A percentile compares a stretch with the other conserved stretches of the same genome.
These are phyloP conservation scores for Pilophorus perplexus DNA, from an alignment of 2,888 invertebrate genomes.

Conservation along the genomic window DNA sequence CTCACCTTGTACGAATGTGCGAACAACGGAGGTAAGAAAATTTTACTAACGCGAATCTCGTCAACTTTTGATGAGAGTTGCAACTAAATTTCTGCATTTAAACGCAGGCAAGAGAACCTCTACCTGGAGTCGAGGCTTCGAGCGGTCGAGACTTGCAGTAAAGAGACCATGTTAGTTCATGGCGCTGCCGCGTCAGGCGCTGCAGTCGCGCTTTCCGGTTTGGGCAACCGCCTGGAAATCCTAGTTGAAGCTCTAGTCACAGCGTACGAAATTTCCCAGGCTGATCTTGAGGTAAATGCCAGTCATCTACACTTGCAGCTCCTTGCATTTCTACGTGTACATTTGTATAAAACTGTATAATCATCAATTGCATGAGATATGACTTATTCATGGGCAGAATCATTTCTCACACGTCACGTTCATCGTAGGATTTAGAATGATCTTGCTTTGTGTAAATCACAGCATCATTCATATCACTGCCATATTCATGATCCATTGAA, in stretches of 20 bases:
- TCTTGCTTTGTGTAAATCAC: too few species aligned
- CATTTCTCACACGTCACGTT: too few species aligned
- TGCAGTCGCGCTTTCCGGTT: conserved; percentile 65
- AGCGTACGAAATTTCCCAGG: conserved; percentile 71
- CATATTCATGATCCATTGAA: too few species aligned
- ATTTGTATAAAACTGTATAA: too few species aligned
- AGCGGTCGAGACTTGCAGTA: conserved; percentile 62
- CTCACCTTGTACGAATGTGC: conserved; percentile 72
- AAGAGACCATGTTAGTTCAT: conserved; percentile 65
- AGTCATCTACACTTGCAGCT: background rate
- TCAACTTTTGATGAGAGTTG: too few species aligned
- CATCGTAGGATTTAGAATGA: too few species aligned
- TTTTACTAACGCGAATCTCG: too few species aligned
- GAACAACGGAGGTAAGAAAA: conserved; percentile 68
- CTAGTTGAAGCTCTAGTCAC: conserved; percentile 69
- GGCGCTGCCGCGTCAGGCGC: conserved; percentile 68
- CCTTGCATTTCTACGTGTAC: too few species aligned
- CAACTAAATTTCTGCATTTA: too few species aligned
- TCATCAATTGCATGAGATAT: too few species aligned
- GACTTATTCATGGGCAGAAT: too few species aligned
- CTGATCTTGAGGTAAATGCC: conserved; percentile 65
- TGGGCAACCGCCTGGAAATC: conserved; percentile 66
- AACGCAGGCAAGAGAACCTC: conserved; percentile 63
- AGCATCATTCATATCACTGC: too few species aligned
- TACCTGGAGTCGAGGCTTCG: conserved; percentile 64